Conservation (phyloP, 2,113 vertebrate genomes). For the Pteronura brasiliensis region DNA sequence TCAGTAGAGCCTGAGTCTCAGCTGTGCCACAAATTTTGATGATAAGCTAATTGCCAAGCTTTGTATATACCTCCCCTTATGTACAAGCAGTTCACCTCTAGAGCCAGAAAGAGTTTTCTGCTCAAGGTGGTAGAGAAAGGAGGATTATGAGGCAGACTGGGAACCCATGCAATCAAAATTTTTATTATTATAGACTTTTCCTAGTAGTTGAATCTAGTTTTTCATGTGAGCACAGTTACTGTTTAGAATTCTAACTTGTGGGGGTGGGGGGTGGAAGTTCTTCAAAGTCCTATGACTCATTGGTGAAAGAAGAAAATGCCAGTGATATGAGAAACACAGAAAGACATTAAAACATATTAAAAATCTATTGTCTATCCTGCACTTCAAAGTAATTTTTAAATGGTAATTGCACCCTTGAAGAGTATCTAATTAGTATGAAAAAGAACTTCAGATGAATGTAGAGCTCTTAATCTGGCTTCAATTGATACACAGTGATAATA, state of each 20-base stretch:
- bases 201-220: slow-evolving; percentile 40
- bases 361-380: slow-evolving; percentile 64
- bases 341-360: slow-evolving; percentile 67
- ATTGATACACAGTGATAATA: slow-evolving; percentile 31
- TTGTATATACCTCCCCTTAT: too few species aligned
- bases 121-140: background rate
- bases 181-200: slow-evolving; percentile 54
- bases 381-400: slow-evolving; percentile 73
- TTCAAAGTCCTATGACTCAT: slow-evolving; percentile 46
- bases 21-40: background rate
- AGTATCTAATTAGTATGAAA: slow-evolving; percentile 72
- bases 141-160: background rate
- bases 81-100: background rate
- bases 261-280: background rate
- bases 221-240: slow-evolving; percentile 13
- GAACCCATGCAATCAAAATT: slow-evolving; percentile 8
- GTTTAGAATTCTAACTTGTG: slow-evolving; percentile 49
- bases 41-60: background rate
- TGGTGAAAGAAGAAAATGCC: slow-evolving; percentile 50
- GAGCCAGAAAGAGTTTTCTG: background rate
- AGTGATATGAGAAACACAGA: slow-evolving; percentile 22
- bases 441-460: slow-evolving; percentile 41
- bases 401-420: slow-evolving; percentile 79
- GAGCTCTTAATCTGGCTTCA: slow-evolving; percentile 60
- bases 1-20: background rate